Evolutionary conservation across 2,888 invertebrate species (phyloP).

Genomic region (Beris morrisii): DNA sequence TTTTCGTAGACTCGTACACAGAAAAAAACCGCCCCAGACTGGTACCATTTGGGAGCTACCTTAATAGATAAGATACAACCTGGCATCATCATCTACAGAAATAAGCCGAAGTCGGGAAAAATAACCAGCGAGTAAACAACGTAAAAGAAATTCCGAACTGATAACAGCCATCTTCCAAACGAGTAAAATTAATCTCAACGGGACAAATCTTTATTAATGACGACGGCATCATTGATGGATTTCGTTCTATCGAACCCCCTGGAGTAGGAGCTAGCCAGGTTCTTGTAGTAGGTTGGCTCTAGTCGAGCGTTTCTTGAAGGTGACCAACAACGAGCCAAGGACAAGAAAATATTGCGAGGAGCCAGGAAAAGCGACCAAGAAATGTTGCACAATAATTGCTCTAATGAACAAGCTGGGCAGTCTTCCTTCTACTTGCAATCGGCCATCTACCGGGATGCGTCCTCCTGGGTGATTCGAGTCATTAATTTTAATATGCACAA

Average conservation of each 20-base stretch:
- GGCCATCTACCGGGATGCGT: slow-evolving; percentile 29
- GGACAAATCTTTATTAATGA: slow-evolving; percentile 32
- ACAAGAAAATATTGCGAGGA: slow-evolving; percentile 8
- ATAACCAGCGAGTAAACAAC: slow-evolving; percentile 6
- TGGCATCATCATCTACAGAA: not conserved
- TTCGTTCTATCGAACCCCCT: slow-evolving; percentile 7
- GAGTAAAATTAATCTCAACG: slow-evolving; percentile 30
- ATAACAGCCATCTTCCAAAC: slow-evolving; percentile 17
- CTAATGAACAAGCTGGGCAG: slow-evolving; percentile 32
- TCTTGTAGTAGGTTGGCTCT: not conserved
- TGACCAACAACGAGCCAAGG: slow-evolving; percentile 11
- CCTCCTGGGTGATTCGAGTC: slow-evolving; percentile 29
- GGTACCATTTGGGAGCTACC: slow-evolving; percentile 9
- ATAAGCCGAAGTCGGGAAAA: slow-evolving; percentile 7
- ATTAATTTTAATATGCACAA: slow-evolving; percentile 37
- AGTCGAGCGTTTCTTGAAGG: not conserved
- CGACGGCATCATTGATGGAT: slow-evolving; percentile 27
- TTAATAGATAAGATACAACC: slow-evolving; percentile 4
- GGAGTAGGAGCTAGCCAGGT: not conserved
- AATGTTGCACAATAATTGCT: slow-evolving; percentile 28
- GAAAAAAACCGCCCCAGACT: too few species aligned
- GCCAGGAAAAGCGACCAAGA: not conserved
- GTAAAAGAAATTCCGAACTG: slow-evolving; percentile 27
- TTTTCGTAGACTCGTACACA: too few species aligned
- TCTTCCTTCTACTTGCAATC: slow-evolving; percentile 2